A percentile compares a stretch with the other conserved stretches of the same genome.
phyloP scores from a whole-genome alignment of 2,113 vertebrate genomes.

The Trachemys scripta region DNA sequence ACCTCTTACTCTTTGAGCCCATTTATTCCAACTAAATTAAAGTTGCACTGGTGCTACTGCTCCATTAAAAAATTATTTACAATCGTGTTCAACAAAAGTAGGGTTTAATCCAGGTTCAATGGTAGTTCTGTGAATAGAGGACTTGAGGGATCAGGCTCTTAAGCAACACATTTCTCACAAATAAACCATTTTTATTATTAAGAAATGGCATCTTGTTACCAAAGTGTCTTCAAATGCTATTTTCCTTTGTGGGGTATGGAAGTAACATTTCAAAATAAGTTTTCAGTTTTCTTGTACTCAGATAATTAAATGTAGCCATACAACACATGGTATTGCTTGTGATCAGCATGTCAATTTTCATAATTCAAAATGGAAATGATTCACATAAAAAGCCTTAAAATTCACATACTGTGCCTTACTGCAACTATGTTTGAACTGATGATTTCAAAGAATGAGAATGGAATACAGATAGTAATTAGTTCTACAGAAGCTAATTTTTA shows the following conservation, averaged over 20 bases:
- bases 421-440: background rate
- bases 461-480: slow-evolving; percentile 15
- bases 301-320: background rate
- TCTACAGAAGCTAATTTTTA: slow-evolving; percentile 47
- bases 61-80: background rate
- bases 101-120: background rate
- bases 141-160: background rate
- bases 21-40: background rate
- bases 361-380: background rate
- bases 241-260: background rate
- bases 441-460: slow-evolving; percentile 17
- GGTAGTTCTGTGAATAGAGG: background rate
- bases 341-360: background rate
- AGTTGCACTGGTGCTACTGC: background rate
- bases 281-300: background rate
- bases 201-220: background rate
- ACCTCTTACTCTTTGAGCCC: background rate
- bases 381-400: background rate
- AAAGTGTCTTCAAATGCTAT: slow-evolving; percentile 1
- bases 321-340: background rate
- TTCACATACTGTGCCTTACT: background rate
- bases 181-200: background rate
- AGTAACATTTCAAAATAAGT: background rate
- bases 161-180: background rate
- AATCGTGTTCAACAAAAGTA: background rate